Evolutionary conservation across 2,888 invertebrate species (phyloP).

Genomic region (Spisula subtruncata): DNA sequence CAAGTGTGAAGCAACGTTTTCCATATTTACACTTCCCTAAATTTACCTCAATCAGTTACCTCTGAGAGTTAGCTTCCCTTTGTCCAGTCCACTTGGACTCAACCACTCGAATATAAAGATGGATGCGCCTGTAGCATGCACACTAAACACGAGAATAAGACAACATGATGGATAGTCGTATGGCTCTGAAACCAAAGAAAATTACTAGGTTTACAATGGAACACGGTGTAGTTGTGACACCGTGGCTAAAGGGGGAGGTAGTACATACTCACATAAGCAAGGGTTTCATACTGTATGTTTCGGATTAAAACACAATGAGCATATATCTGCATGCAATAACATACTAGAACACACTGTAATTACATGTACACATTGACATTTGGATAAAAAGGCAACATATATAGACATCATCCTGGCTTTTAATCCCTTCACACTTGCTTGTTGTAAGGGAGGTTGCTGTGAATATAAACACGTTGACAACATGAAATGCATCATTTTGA

Average conservation of each 20-base stretch:
- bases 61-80: constrained; percentile 82
- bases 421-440: too few relatives aligned
- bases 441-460: too few relatives aligned
- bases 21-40: constrained; percentile 38
- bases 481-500: background rate
- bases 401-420: too few relatives aligned
- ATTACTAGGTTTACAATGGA: constrained; percentile 17
- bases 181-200: constrained; percentile 92
- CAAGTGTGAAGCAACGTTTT: background rate
- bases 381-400: too few relatives aligned
- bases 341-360: background rate
- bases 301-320: background rate
- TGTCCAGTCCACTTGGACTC: constrained; percentile 86
- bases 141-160: constrained; percentile 87
- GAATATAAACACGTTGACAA: background rate
- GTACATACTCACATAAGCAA: constrained; percentile 3
- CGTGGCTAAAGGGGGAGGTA: background rate
- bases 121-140: constrained; percentile 87
- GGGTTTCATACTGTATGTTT: background rate
- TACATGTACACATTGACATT: too few relatives aligned
- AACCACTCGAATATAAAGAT: constrained; percentile 88
- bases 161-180: constrained; percentile 99
- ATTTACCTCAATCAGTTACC: constrained; percentile 80
- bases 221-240: background rate
- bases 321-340: background rate